Evolutionary conservation across 1,140 invertebrate species (phyloP).

Genomic region (Megalonaias nervosa): DNA sequence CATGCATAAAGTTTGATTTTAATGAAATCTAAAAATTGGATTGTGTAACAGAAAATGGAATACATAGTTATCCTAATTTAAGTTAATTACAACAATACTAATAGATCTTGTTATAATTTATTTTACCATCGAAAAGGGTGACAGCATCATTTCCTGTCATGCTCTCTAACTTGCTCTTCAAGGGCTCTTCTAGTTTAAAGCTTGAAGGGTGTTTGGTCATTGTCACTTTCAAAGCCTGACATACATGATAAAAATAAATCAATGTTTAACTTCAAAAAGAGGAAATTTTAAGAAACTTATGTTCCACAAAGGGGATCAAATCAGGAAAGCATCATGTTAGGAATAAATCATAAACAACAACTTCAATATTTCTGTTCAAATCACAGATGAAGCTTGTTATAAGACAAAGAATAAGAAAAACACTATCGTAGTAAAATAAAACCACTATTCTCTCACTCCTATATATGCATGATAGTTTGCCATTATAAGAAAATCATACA

Average conservation of each 20-base stretch:
- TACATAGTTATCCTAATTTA: too few species aligned
- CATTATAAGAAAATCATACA: too few species aligned
- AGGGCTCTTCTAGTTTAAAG: constrained; percentile 70
- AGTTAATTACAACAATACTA: too few species aligned
- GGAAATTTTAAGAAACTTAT: background rate
- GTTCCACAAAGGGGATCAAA: background rate
- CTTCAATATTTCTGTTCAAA: too few species aligned
- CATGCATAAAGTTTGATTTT: too few species aligned
- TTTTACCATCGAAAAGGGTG: constrained; percentile 74
- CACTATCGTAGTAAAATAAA: too few species aligned
- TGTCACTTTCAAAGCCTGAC: constrained; percentile 74
- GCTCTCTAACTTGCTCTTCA: constrained; percentile 72
- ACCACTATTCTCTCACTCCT: too few species aligned
- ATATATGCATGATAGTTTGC: too few species aligned
- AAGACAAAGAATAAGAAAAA: too few species aligned
- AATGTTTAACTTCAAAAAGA: background rate
- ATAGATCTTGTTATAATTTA: background rate
- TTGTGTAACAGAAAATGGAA: too few species aligned
- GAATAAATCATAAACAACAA: background rate
- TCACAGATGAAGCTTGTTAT: too few species aligned
- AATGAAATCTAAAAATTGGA: too few species aligned
- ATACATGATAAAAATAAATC: constrained; percentile 8
- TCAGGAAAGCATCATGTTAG: background rate
- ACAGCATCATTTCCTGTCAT: constrained; percentile 63
- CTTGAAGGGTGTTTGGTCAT: constrained; percentile 78